Evolutionary conservation across 2,888 invertebrate species (phyloP), one percentile per base, ranked within the genome.

Genomic region (Leucophenga maculata): DNA sequence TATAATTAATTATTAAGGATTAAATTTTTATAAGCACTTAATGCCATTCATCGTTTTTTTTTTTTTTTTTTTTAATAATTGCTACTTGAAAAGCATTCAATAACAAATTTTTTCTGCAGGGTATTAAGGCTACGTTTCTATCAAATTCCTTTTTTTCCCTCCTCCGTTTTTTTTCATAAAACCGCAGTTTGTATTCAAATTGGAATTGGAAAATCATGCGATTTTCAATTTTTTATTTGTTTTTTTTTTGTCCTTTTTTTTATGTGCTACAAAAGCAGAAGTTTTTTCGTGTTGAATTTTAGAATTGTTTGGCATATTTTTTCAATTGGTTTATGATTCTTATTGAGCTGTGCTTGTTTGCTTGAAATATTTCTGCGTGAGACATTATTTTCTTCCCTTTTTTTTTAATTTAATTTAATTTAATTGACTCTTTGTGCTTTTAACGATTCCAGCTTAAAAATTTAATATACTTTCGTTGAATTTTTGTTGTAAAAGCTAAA

Each of bases 171-270:
- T 13, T 54, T 54, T 20, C 22, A 55, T 20, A 14, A 46, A 48
- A 64, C 46, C 62, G 22, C 62, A 64, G 18, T 59, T 55, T 31
- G 59, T n/a, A 59, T 59, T 59, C 59, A 59, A 59, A 59, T 59
- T 59, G 26, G 31, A 32, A 59, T 59, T 59, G 59, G 31, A 57
- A 57, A 31, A n/a, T 57, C 13, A 57, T 26, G 22, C 14, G 6
- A 57, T 57, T 52, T 52, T 22, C 22, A 20, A 13, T 6, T 20
- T 54, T 6, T 57, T 26, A 14, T 14, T 26, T 31, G 13, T 31
- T 57, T 26, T 11, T 57, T 0, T 55, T 55, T 8, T 22, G 8
- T 26, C 8, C 9, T 55, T 55, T 55, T 22, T 26, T 50, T 50
- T 50, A 8, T 16, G 6, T 50, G n/a, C 16, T 14, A n/a, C 6